These are phyloP conservation scores for Metalampra italica DNA, from an alignment of 2,888 invertebrate species.

Conservation along the genomic window DNA sequence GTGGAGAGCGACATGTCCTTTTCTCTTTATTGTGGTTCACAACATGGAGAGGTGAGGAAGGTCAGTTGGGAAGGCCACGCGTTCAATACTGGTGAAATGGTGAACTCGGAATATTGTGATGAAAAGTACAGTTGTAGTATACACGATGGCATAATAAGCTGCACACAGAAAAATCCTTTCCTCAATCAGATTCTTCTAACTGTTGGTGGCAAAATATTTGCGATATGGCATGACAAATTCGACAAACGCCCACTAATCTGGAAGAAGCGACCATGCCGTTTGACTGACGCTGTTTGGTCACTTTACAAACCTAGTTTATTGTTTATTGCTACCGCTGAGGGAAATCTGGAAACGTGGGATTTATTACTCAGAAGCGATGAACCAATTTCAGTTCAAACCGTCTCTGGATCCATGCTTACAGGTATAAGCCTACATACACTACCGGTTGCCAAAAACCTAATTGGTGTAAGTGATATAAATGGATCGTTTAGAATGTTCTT, in stretches of 20 bases:
- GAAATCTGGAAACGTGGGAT: slow-evolving; percentile 90
- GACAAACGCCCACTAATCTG: slow-evolving; percentile 80
- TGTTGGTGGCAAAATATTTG: slow-evolving; percentile 86
- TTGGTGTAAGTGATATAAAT: slow-evolving; percentile 83
- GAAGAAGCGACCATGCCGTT: slow-evolving; percentile 78
- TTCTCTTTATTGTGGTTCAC: slow-evolving; percentile 55
- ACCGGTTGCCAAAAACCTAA: slow-evolving; percentile 75
- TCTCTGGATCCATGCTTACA: slow-evolving; percentile 83
- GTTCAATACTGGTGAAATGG: slow-evolving; percentile 78
- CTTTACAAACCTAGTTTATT: slow-evolving; percentile 84
- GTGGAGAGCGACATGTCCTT: slow-evolving; percentile 44
- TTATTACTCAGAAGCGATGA: slow-evolving; percentile 83
- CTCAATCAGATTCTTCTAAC: slow-evolving; percentile 81
- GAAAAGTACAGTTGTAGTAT: slow-evolving; percentile 69
- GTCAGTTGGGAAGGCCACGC: slow-evolving; percentile 84
- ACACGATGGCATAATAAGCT: slow-evolving; percentile 85
- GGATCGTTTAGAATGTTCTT: slow-evolving; percentile 83
- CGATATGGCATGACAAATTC: slow-evolving; percentile 85
- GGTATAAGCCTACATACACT: slow-evolving; percentile 79
- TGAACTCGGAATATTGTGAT: slow-evolving; percentile 79
- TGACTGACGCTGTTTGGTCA: slow-evolving; percentile 87
- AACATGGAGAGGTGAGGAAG: slow-evolving; percentile 63
- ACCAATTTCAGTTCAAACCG: slow-evolving; percentile 81
- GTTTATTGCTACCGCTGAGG: slow-evolving; percentile 84
- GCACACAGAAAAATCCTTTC: slow-evolving; percentile 80